Base-by-base conservation (phyloP, 2,888 invertebrate species). In the Cataglyphis albicans region DNA sequence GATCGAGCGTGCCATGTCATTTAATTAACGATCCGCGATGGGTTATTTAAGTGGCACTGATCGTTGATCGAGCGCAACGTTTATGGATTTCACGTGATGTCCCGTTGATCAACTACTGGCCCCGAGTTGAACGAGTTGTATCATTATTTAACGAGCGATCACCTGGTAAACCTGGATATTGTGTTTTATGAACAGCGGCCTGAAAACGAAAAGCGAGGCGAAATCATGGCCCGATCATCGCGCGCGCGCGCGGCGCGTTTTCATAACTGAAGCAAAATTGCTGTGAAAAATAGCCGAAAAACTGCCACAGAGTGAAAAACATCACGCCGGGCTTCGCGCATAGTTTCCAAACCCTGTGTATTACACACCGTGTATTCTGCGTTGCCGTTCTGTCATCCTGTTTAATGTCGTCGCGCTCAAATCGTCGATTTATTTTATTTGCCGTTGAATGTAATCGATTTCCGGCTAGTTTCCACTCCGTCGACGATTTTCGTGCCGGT, bases 21-120 rank as follows among this genome's bases (percentile, higher is more conserved):
- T 89, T 89, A 88, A 88, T 88, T 87, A 88, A 87, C 87, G 88
- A 86, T 88, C 75, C 84, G 7, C 52, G 75, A 73, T 65, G 76
- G 85, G 84, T 82, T 86, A 81, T 88, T 82, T 80, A 68, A 74
- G 82, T 57, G 73, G 4, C 44, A 44, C 44, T 48, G 78, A 35
- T 44, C 18, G 73, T 59, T 52, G 59, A 80, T 72, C 78, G 25
- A 48, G 73, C 73, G 78, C 73, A 59, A 59, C 73, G 76, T 89
- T 89, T 85, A 88, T 85, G 87, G 83, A 89, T 89, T 89, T 89
- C 67, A 70, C 59, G 81, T 81, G 29, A 64, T 65, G 64, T 64
- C 57, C n/a, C n/a, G 52, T 38, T 89, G 83, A 89, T 87, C 88
- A 83, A 55, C 85, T 72, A 55, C 85, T 72, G 55, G 21, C 61